These are phyloP conservation scores for Gambusia affinis DNA, from an alignment of 2,113 vertebrate genomes.

Conservation along the genomic window DNA sequence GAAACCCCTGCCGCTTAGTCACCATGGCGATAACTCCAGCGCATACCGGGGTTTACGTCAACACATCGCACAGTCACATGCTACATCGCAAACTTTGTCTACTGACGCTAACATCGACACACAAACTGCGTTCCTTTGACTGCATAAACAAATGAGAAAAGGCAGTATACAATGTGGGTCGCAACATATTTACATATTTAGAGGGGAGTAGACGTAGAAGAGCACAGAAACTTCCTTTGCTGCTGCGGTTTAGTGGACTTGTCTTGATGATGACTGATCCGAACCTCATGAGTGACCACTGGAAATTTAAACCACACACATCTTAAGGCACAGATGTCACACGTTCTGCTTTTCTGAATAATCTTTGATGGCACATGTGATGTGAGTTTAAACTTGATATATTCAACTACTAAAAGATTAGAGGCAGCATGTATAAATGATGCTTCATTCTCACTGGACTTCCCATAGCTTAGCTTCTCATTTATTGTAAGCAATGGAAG, in stretches of 20 bases:
- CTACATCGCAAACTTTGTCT: not conserved
- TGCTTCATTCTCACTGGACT: not conserved
- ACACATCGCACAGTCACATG: not conserved
- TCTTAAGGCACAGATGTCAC: conserved; percentile 18
- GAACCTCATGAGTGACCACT: conserved; percentile 3
- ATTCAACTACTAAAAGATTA: too few species aligned
- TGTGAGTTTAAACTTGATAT: too few species aligned
- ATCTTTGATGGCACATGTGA: conserved; percentile 32
- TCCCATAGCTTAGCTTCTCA: not conserved
- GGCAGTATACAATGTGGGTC: conserved; percentile 12
- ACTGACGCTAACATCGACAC: conserved; percentile 12
- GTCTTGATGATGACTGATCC: conserved; percentile 56
- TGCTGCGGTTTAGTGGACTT: conserved; percentile 29
- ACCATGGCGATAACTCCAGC: conserved; percentile 12
- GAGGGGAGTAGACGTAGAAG: not conserved
- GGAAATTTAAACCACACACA: not conserved
- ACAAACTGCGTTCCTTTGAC: not conserved
- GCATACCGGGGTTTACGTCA: conserved; percentile 38
- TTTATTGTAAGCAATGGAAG: not conserved
- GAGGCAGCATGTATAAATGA: not conserved
- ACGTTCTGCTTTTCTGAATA: conserved; percentile 21
- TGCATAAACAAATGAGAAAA: conserved; percentile 28
- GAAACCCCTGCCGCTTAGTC: conserved; percentile 53
- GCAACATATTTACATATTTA: conserved; percentile 2
- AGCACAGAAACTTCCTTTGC: conserved; percentile 53